A percentile compares a stretch with the other conserved stretches of the same genome.
These are phyloP conservation scores for Crypturellus undulatus DNA, from an alignment of 2,113 vertebrate species.

Conservation along the genomic window DNA sequence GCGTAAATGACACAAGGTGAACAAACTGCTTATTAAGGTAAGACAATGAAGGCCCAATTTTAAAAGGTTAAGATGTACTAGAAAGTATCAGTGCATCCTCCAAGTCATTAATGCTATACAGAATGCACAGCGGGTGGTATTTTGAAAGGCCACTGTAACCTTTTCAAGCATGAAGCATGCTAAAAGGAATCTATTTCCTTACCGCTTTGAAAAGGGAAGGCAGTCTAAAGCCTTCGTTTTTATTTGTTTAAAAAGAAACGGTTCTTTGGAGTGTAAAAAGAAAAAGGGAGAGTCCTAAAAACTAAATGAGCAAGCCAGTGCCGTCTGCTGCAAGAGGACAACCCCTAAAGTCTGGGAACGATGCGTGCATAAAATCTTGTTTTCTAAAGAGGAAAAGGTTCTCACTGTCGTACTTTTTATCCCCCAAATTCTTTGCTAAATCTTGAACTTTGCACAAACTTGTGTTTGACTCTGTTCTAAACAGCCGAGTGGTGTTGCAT, in stretches of 20 bases:
- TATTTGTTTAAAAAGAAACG: slow-evolving; percentile 75
- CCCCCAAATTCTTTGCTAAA: slow-evolving; percentile 7
- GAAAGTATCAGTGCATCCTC: slow-evolving; percentile 77
- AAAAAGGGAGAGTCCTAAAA: slow-evolving; percentile 44
- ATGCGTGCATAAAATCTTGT: background rate
- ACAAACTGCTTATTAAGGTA: slow-evolving; percentile 86
- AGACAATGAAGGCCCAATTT: slow-evolving; percentile 81
- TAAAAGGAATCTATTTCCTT: slow-evolving; percentile 80
- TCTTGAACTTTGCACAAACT: slow-evolving; percentile 40
- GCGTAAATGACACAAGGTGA: slow-evolving; percentile 78
- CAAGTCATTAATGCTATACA: slow-evolving; percentile 79
- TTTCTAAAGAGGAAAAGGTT: slow-evolving; percentile 39
- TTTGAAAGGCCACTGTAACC: slow-evolving; percentile 87
- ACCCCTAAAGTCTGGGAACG: background rate
- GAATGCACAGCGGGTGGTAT: slow-evolving; percentile 79
- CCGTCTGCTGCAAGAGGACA: slow-evolving; percentile 44
- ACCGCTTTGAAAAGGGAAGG: slow-evolving; percentile 71
- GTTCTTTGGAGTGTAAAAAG: slow-evolving; percentile 38
- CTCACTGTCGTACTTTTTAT: background rate
- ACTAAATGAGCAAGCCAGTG: slow-evolving; percentile 64
- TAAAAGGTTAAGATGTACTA: slow-evolving; percentile 84
- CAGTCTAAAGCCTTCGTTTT: slow-evolving; percentile 72
- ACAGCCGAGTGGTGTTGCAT: accelerated
- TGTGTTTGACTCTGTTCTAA: background rate
- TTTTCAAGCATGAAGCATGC: slow-evolving; percentile 80